Conservation (phyloP, 2,797 vertebrate species). For the Sebastes vulpes region DNA sequence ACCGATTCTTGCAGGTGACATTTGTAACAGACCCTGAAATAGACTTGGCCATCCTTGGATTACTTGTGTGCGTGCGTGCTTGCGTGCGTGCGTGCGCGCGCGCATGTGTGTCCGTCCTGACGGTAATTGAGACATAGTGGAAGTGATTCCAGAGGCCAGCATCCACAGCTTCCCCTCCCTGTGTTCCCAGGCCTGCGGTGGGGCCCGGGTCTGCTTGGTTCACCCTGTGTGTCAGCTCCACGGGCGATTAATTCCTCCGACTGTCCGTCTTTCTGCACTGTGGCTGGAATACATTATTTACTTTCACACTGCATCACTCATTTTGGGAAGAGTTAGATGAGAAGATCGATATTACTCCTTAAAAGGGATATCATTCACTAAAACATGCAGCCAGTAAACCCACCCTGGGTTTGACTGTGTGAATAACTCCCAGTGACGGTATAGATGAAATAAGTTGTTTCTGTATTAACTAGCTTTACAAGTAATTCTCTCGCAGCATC, state of each 20-base stretch:
- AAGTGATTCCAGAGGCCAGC: conserved; percentile 25
- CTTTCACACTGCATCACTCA: neutral
- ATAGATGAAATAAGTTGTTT: neutral
- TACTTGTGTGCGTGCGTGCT: neutral
- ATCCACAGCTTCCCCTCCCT: conserved; percentile 3
- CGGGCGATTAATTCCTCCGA: conserved; percentile 32
- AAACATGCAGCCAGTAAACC: neutral
- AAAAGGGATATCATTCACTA: too few relatives aligned
- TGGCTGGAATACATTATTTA: conserved; percentile 31
- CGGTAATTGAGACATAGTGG: conserved; percentile 40
- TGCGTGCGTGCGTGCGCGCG: neutral
- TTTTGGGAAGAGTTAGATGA: too few relatives aligned
- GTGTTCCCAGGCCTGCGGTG: neutral
- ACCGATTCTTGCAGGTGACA: conserved; percentile 29
- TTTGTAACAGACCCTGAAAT: conserved; percentile 49
- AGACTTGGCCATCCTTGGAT: conserved; percentile 32
- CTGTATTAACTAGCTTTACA: neutral
- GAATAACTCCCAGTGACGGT: neutral
- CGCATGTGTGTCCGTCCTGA: neutral
- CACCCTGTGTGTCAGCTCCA: conserved; percentile 17
- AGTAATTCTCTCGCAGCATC: neutral
- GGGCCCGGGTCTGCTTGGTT: conserved; percentile 4
- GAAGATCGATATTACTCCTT: too few relatives aligned
- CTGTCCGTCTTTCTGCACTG: conserved; percentile 22
- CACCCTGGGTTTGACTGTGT: neutral